Percentiles rank a stretch among this genome's conserved stretches.
These are phyloP conservation scores for Polia nebulosa DNA, from an alignment of 2,888 invertebrate genomes.

Conservation along the genomic window DNA sequence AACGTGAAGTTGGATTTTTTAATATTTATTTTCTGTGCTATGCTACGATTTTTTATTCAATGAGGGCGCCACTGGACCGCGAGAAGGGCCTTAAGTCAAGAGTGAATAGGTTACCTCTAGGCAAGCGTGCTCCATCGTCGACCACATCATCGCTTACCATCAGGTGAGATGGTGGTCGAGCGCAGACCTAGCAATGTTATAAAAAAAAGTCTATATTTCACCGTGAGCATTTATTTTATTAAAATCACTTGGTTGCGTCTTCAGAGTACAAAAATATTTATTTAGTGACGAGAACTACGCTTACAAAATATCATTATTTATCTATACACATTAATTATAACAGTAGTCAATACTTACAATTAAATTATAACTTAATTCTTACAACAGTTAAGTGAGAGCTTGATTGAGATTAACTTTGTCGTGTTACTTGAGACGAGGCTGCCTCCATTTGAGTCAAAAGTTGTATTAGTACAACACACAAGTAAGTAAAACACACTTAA, in stretches of 20 bases:
- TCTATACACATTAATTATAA: constrained; percentile 51
- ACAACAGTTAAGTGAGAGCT: constrained; percentile 54
- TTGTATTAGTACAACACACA: neutral
- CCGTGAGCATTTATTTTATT: constrained; percentile 57
- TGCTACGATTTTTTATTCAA: no score
- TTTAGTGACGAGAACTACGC: constrained; percentile 56
- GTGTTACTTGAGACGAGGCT: constrained; percentile 16
- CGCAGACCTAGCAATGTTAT: no score
- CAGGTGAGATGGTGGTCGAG: no score
- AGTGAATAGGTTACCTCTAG: no score
- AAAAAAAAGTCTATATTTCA: constrained; percentile 13
- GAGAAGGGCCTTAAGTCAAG: no score
- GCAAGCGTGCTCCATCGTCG: no score
- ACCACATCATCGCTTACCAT: neutral
- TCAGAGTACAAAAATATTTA: constrained; percentile 59
- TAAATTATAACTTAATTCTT: constrained; percentile 48
- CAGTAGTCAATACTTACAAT: constrained; percentile 61
- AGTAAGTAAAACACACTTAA: no score
- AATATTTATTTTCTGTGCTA: no score
- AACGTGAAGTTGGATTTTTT: no score
- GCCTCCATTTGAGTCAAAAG: constrained; percentile 9
- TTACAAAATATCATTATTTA: constrained; percentile 42
- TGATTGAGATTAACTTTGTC: constrained; percentile 32
- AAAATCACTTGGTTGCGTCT: constrained; percentile 57
- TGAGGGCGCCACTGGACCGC: no score